Percentiles rank a stretch among this genome's conserved stretches.
phyloP scores from a whole-genome alignment of 35 echinoderm and acorn worm species.

The Heliocidaris tuberculata region DNA sequence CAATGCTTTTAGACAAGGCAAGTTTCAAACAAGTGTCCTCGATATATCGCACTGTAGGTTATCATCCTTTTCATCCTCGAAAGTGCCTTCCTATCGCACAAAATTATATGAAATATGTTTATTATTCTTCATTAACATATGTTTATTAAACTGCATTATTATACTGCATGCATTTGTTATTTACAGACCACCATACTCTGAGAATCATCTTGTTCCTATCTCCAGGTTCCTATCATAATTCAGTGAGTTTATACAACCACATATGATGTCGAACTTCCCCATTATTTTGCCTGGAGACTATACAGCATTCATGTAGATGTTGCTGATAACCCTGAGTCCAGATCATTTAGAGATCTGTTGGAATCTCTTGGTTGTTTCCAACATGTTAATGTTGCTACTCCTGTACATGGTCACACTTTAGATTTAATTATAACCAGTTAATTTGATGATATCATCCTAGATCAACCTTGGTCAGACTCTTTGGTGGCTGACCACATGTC shows the following conservation, averaged over 20 bases:
- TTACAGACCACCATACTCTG: conserved; percentile 49
- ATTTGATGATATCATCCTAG: neutral
- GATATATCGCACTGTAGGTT: no score
- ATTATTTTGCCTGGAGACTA: neutral
- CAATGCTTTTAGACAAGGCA: no score
- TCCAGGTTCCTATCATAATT: conserved; percentile 26
- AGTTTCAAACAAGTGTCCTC: no score
- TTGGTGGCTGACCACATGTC: conserved; percentile 6
- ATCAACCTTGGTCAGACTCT: neutral
- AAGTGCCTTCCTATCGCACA: no score
- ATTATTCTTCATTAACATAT: no score
- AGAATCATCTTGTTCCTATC: conserved; percentile 39
- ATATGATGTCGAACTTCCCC: neutral
- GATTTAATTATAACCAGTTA: neutral
- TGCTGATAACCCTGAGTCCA: neutral
- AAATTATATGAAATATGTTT: no score
- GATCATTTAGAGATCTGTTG: neutral
- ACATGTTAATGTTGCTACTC: conserved; percentile 21
- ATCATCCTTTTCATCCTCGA: no score
- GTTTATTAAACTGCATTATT: no score
- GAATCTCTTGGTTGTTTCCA: conserved; percentile 24
- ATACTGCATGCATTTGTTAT: no score
- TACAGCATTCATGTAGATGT: conserved; percentile 30
- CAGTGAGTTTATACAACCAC: conserved; percentile 50
- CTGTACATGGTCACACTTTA: neutral